These are phyloP conservation scores for Heloderma charlesbogerti DNA, from an alignment of 2,113 vertebrate species.

Conservation along the genomic window DNA sequence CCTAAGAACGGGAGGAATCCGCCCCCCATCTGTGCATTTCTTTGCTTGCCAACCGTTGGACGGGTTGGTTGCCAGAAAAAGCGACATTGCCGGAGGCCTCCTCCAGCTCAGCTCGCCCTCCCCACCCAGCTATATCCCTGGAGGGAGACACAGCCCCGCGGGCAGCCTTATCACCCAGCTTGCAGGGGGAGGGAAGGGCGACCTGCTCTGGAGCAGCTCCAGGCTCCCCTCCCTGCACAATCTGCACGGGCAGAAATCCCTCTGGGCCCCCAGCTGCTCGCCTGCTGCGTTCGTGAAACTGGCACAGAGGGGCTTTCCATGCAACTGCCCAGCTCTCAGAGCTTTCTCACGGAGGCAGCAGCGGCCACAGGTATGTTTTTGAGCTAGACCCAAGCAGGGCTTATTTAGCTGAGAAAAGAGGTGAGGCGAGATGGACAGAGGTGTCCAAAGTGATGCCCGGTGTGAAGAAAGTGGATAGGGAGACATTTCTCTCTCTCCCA, in stretches of 20 bases:
- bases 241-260: background rate
- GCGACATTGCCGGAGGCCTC: background rate
- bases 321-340: background rate
- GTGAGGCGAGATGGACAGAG: too few relatives aligned
- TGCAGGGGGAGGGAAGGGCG: constrained; percentile 31
- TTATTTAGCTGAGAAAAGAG: too few relatives aligned
- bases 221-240: background rate
- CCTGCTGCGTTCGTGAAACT: background rate
- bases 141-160: background rate
- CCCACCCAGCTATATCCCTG: constrained; percentile 14
- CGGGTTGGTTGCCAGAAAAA: background rate
- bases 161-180: constrained; percentile 20
- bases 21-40: too few relatives aligned
- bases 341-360: too few relatives aligned
- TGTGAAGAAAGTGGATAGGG: too few relatives aligned
- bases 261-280: background rate
- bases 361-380: too few relatives aligned
- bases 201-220: constrained; percentile 33
- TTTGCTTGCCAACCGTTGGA: background rate
- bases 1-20: too few relatives aligned
- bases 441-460: too few relatives aligned
- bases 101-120: background rate
- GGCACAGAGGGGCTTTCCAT: background rate
- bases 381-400: background rate
- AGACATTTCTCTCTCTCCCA: too few relatives aligned